Percentiles rank a stretch among this genome's conserved stretches.
Evolutionary conservation across 2,797 vertebrate species (phyloP).

Genomic region (Natrix natrix): DNA sequence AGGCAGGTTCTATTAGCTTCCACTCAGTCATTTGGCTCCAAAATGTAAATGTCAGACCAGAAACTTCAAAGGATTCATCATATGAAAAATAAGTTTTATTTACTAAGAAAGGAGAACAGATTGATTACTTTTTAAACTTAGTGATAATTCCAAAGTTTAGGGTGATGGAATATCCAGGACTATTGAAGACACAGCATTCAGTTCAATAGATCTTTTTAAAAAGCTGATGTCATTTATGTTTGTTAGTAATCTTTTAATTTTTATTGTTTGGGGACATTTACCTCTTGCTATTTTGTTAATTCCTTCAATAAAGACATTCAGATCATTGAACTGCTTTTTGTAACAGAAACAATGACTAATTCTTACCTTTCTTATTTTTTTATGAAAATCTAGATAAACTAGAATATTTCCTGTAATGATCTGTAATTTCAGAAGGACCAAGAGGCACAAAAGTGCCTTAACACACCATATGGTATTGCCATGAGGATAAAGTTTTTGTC

Average conservation of each 20-base stretch:
- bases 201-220: not conserved
- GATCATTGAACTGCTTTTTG: not conserved
- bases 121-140: slow-evolving; percentile 18
- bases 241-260: not conserved
- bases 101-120: slow-evolving; percentile 1
- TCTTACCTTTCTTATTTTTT: not conserved
- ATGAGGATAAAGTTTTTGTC: not conserved
- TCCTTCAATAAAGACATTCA: not conserved
- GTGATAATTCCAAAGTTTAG: slow-evolving; percentile 17
- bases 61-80: slow-evolving; percentile 10
- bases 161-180: slow-evolving; percentile 3
- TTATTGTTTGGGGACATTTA: not conserved
- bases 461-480: not conserved
- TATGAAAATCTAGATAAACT: not conserved
- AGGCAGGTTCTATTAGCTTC: slow-evolving; percentile 22
- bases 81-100: slow-evolving; percentile 23
- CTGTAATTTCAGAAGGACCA: not conserved
- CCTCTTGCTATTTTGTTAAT: not conserved
- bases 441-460: not conserved
- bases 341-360: not conserved
- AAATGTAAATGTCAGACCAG: slow-evolving; percentile 29
- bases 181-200: not conserved
- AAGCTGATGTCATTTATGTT: slow-evolving; percentile 14
- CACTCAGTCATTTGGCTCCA: slow-evolving; percentile 4
- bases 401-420: not conserved